A percentile compares a stretch with the other conserved stretches of the same genome.
These are phyloP conservation scores for Semnornis frantzii DNA, from an alignment of 2,113 vertebrate genomes.

Conservation along the genomic window DNA sequence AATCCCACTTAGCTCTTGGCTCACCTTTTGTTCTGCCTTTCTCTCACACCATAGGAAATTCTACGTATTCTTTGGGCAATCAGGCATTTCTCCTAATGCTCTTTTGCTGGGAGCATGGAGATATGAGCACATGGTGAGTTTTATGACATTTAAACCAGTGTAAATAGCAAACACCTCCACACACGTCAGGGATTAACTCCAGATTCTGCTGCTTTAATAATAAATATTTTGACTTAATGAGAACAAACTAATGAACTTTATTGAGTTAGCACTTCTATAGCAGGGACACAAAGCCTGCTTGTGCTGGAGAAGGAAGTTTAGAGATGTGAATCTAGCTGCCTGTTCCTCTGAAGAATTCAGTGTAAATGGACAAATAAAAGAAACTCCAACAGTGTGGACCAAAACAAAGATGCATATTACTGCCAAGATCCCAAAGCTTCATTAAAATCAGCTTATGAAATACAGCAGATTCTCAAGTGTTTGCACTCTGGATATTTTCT, in stretches of 20 bases:
- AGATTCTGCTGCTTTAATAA: constrained; percentile 1
- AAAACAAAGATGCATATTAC: background rate
- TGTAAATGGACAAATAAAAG: background rate
- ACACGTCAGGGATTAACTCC: background rate
- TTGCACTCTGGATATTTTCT: background rate
- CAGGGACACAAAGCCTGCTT: background rate
- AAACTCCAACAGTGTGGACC: background rate
- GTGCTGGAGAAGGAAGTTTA: background rate
- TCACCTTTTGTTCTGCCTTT: constrained; percentile 46
- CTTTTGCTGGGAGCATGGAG: background rate
- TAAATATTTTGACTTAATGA: constrained; percentile 36
- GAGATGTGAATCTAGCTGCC: background rate
- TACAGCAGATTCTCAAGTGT: background rate
- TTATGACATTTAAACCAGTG: background rate
- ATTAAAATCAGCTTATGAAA: background rate
- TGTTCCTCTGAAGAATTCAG: background rate
- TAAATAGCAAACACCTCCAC: constrained; percentile 31
- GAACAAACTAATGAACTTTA: background rate
- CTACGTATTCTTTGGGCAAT: background rate
- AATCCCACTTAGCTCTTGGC: background rate
- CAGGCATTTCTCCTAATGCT: background rate
- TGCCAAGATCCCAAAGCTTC: background rate
- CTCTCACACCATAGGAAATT: background rate
- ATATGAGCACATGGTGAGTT: background rate
- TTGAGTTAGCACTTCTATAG: background rate